Evolutionary conservation across 2,113 vertebrate genomes (phyloP).

Genomic region (Passer domesticus): DNA sequence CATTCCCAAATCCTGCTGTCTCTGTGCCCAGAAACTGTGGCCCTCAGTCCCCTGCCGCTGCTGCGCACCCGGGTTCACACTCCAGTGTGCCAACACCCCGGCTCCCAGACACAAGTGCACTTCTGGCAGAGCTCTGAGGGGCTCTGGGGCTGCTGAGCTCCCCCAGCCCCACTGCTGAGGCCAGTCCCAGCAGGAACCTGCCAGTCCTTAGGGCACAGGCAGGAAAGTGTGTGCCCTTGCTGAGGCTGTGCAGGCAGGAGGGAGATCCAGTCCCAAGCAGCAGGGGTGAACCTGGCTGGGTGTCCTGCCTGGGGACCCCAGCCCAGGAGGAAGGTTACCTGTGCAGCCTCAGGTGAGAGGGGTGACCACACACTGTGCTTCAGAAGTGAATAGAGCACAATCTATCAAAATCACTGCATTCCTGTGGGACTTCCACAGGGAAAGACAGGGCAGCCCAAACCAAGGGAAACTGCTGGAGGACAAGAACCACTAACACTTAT

Average conservation of each 20-base stretch:
- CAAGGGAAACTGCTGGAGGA: neutral
- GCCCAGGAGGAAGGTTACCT: neutral
- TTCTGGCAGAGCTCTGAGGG: neutral
- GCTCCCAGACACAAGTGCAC: neutral
- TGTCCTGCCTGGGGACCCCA: neutral
- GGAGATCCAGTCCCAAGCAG: fast-evolving
- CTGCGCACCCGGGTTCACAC: neutral
- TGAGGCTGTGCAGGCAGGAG: fast-evolving
- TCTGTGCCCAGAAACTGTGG: neutral
- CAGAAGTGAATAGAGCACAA: fast-evolving
- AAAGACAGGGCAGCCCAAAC: neutral
- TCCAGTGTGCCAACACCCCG: neutral
- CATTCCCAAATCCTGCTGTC: neutral
- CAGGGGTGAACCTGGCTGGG: neutral
- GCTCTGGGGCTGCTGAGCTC: neutral
- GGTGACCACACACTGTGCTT: fast-evolving
- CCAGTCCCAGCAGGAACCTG: neutral
- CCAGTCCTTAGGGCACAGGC: no score
- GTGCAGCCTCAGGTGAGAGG: neutral
- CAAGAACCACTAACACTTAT: neutral
- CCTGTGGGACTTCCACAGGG: fast-evolving
- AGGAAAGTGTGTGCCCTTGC: fast-evolving
- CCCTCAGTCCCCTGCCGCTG: neutral
- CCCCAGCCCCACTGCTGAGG: neutral
- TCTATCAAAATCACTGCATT: neutral